Evolutionary conservation across 2,797 vertebrate species (phyloP).

Genomic region (Crax fasciolata): DNA sequence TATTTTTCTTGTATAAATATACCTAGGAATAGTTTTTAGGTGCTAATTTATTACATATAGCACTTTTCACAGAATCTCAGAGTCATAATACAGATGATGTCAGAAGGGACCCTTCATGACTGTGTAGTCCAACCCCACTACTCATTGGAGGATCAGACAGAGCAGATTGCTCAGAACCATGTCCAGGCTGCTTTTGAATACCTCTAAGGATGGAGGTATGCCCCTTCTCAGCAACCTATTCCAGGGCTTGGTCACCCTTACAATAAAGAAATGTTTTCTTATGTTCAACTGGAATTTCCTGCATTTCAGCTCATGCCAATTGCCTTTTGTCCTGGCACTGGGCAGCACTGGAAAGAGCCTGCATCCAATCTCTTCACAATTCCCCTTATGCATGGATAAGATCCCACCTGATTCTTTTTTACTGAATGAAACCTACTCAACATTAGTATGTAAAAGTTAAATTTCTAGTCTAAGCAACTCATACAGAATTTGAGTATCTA

Average conservation of each 20-base stretch:
- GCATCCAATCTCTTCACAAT: neutral
- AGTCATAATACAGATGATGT: neutral
- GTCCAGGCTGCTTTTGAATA: neutral
- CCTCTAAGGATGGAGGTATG: neutral
- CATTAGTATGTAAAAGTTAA: neutral
- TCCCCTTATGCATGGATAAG: neutral
- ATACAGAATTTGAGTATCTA: neutral
- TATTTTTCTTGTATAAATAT: neutral
- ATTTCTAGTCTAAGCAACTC: neutral
- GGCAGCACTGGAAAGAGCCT: neutral
- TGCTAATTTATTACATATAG: neutral
- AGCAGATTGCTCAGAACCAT: neutral
- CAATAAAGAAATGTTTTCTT: neutral
- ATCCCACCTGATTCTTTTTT: neutral
- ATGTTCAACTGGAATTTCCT: neutral
- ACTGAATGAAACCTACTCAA: neutral
- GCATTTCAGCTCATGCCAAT: neutral
- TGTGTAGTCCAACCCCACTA: neutral
- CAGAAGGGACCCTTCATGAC: neutral
- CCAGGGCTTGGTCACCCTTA: neutral
- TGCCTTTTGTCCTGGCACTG: neutral
- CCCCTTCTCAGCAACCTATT: neutral
- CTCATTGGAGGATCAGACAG: neutral
- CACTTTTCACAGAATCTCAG: neutral
- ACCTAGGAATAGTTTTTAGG: neutral